Evolutionary conservation across 2,888 invertebrate species (phyloP).

Genomic region (Rhagonycha lutea): DNA sequence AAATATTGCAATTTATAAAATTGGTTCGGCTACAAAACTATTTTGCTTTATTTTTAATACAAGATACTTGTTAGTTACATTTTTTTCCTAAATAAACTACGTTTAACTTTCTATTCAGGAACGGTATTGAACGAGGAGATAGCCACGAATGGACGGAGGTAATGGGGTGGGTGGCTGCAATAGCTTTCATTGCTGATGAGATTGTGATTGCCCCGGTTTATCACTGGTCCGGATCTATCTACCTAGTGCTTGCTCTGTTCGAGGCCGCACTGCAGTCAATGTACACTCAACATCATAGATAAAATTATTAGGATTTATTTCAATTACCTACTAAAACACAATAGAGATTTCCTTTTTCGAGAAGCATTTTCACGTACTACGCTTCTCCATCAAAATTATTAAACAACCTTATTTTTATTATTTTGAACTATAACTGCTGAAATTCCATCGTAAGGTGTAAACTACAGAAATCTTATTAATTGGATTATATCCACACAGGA

Average conservation of each 20-base stretch:
- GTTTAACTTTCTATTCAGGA: constrained; percentile 23
- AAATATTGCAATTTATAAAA: not conserved
- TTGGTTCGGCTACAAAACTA: not conserved
- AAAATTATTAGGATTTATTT: not conserved
- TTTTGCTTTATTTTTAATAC: not conserved
- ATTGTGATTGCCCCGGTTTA: constrained; percentile 52
- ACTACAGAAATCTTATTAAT: not conserved
- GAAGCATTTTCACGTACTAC: not conserved
- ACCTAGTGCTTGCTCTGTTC: constrained; percentile 32
- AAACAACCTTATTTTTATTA: not conserved
- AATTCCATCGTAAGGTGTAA: not conserved
- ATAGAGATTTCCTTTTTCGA: not conserved
- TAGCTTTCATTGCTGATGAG: constrained; percentile 53
- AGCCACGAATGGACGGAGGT: constrained; percentile 28
- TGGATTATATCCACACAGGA: not conserved
- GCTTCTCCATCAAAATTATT: not conserved
- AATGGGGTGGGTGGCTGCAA: constrained; percentile 48
- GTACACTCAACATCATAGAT: constrained; percentile 31
- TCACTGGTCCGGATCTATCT: constrained; percentile 48
- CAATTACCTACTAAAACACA: not conserved
- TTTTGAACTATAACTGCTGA: too few species aligned
- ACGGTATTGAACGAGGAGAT: constrained; percentile 30
- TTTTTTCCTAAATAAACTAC: constrained; percentile 1
- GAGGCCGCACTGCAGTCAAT: constrained; percentile 43
- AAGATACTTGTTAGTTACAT: not conserved